A percentile compares a stretch with the other conserved stretches of the same genome.
Evolutionary conservation across 2,113 vertebrate genomes (phyloP).

Genomic region (Prunella himalayana): DNA sequence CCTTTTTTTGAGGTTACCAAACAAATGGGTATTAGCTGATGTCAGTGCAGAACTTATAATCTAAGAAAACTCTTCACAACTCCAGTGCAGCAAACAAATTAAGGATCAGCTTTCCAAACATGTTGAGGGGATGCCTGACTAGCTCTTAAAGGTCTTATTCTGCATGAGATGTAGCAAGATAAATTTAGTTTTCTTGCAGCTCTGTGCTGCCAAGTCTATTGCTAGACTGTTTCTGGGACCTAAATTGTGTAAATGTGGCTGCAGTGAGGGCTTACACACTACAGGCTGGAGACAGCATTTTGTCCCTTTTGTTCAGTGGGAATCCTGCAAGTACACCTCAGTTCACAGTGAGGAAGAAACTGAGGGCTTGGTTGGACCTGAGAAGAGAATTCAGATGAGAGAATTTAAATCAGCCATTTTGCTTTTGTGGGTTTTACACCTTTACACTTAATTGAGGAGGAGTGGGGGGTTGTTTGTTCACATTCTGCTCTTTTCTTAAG

Average conservation of each 20-base stretch:
- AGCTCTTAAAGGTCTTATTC: neutral
- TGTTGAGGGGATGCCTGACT: neutral
- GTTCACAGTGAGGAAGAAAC: neutral
- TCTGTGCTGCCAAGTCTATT: neutral
- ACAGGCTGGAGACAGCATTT: neutral
- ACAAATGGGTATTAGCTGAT: neutral
- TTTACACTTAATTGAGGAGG: neutral
- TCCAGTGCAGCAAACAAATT: neutral
- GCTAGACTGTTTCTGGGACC: neutral
- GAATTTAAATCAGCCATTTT: neutral
- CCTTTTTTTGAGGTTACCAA: neutral
- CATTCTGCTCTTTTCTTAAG: neutral
- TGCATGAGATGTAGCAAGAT: neutral
- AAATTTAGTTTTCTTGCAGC: neutral
- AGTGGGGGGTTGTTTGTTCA: neutral
- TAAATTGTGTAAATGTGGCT: neutral
- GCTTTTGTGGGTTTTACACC: neutral
- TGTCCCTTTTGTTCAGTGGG: neutral
- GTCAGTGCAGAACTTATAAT: neutral
- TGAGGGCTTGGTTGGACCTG: neutral
- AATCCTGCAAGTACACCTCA: neutral
- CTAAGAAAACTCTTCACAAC: neutral
- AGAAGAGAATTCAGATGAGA: neutral
- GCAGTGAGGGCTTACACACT: neutral
- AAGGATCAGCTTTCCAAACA: neutral